phyloP scores from a whole-genome alignment of 2,888 invertebrate genomes.

The Drosophila prolongata region DNA sequence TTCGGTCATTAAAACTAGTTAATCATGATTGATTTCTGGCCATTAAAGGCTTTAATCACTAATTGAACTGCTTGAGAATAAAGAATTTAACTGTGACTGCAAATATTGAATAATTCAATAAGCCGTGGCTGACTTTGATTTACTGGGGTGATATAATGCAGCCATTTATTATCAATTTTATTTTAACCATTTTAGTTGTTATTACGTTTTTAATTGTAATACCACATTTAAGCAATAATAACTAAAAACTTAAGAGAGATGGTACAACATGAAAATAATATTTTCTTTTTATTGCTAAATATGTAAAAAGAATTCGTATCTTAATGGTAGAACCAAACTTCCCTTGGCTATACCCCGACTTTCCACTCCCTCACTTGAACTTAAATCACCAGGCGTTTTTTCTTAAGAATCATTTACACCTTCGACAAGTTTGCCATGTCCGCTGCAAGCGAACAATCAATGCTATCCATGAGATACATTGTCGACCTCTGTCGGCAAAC shows the following conservation, averaged over 20 bases:
- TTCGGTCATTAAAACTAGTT: constrained; percentile 21
- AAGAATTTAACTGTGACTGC: constrained; percentile 2
- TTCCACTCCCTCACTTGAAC: constrained; percentile 6
- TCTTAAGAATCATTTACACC: constrained; percentile 52
- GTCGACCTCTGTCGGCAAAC: constrained; percentile 58
- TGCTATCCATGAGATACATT: constrained; percentile 56
- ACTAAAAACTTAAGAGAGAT: too few relatives aligned
- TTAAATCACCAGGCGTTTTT: constrained; percentile 19
- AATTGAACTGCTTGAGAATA: neutral
- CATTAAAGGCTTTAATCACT: neutral
- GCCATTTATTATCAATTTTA: neutral
- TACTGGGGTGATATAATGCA: neutral
- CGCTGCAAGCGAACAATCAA: constrained; percentile 29
- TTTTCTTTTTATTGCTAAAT: too few relatives aligned
- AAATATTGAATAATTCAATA: neutral
- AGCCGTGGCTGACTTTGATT: neutral
- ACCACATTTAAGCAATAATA: too few relatives aligned
- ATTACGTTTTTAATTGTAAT: neutral
- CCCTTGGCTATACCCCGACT: neutral
- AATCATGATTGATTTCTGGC: constrained; percentile 25
- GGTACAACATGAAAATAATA: too few relatives aligned
- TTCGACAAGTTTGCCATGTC: constrained; percentile 26
- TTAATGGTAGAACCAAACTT: neutral
- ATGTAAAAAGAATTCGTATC: too few relatives aligned
- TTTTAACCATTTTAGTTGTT: neutral